Evolutionary conservation across 2,113 vertebrate species (phyloP), one percentile per base, ranked within the genome.

Genomic region (Colius striatus): DNA sequence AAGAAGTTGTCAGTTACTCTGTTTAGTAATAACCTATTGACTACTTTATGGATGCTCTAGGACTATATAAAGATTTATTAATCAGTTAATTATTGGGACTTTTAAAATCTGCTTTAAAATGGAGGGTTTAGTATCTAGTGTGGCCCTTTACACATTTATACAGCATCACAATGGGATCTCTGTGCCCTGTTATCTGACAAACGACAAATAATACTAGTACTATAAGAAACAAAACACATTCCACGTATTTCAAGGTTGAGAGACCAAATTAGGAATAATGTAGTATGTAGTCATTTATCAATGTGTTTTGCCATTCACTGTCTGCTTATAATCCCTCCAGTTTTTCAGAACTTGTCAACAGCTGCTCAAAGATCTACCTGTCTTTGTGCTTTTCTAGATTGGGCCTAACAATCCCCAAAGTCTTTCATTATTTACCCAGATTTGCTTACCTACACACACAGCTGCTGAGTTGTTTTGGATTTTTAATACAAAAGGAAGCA

Each of bases 231-330:
- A 94, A 4, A 87, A 50, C 54, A 62, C n/a, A 66, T 87, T 89
- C 66, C 29, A 85, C 27, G 91, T 8, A 6, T 92, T 90, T 89
- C 54, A 89, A 92, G 71, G 63, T 47, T 92, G 62, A 95, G 67
- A 85, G 27, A 82, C 66, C 87, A 84, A 83, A 79, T 87, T 76
- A 82, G 84, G 38, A 94, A 66, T 73, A 83, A 87, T 30, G 18
- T 50, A 75, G 62, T 55, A 90, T 3, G 26, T 6, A 80, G 75
- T 80, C 9, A 58, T 80, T 82, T 71, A 72, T 84, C 54, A 74
- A 7, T 58, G 43, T 55, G 55, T 76, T 89, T 89, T 92, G 74
- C 63, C 67, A 79, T 88, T 87, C 32, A 22, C 30, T 73, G 51
- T 26, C 54, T 92, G 67, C 72, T 94, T 73, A 66, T 43, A 95